Conservation (phyloP, 2,888 invertebrate species). For the Drosophila silvestris region DNA sequence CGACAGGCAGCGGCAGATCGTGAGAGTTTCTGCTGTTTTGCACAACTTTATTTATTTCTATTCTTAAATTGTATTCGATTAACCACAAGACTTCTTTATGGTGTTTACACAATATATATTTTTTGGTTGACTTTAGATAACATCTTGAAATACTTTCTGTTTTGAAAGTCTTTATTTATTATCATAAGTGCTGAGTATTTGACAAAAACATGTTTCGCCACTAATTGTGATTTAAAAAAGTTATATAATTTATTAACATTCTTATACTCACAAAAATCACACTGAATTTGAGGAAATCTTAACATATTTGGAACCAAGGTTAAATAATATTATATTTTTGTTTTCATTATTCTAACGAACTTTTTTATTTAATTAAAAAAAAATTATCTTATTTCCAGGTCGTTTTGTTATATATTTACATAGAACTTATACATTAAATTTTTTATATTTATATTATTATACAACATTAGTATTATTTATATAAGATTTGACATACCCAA, state of each 20-base stretch:
- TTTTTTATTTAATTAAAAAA: too few species aligned
- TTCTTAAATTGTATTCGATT: conserved; percentile 11
- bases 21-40: conserved; percentile 62
- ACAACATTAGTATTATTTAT: too few species aligned
- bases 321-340: too few species aligned
- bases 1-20: conserved; percentile 51
- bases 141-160: not conserved
- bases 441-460: too few species aligned
- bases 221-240: not conserved
- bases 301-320: too few species aligned
- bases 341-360: too few species aligned
- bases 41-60: conserved; percentile 29
- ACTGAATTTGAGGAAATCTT: not conserved
- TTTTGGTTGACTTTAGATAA: not conserved
- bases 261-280: not conserved
- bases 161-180: not conserved
- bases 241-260: not conserved
- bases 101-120: not conserved
- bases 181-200: not conserved
- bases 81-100: conserved; percentile 1
- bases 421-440: too few species aligned
- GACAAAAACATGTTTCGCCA: not conserved
- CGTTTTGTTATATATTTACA: too few species aligned
- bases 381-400: too few species aligned
- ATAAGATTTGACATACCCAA: too few species aligned